phyloP scores from a whole-genome alignment of 2,888 invertebrate species.

The Aleiodes alternator region DNA sequence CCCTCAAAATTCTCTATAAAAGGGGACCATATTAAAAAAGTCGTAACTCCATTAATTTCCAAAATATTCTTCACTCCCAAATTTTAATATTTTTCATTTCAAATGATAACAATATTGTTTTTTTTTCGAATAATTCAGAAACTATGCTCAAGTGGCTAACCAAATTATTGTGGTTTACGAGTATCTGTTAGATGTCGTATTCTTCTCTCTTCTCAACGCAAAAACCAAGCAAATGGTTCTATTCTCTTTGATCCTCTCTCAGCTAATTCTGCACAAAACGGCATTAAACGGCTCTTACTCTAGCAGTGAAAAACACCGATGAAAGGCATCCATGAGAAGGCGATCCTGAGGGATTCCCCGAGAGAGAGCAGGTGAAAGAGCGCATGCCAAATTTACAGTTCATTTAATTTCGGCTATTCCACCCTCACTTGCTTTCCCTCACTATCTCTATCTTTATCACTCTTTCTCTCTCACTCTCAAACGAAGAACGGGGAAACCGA shows the following conservation, averaged over 20 bases:
- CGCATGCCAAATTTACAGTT: conserved; percentile 59
- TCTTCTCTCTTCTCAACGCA: conserved; percentile 35
- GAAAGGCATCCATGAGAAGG: conserved; percentile 69
- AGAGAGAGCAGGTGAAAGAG: conserved; percentile 66
- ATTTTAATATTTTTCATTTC: too few species aligned
- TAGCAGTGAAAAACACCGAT: conserved; percentile 60
- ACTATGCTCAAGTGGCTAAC: conserved; percentile 53
- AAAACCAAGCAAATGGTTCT: background rate
- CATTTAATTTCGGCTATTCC: conserved; percentile 72
- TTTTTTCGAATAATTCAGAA: too few species aligned
- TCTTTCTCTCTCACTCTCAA: background rate
- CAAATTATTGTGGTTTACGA: conserved; percentile 57
- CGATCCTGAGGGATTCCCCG: conserved; percentile 59
- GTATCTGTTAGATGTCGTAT: conserved; percentile 38
- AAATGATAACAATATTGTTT: too few species aligned
- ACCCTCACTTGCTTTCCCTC: conserved; percentile 32
- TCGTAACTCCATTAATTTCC: too few species aligned
- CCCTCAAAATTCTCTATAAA: too few species aligned
- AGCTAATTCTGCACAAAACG: conserved; percentile 57
- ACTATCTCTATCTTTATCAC: background rate
- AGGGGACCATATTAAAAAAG: too few species aligned
- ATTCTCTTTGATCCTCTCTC: conserved; percentile 70
- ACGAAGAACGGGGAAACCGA: background rate
- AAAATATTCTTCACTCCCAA: too few species aligned
- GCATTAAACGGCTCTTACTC: conserved; percentile 6